phyloP scores from a whole-genome alignment of 2,888 invertebrate species.

The Lumbricus terrestris region DNA sequence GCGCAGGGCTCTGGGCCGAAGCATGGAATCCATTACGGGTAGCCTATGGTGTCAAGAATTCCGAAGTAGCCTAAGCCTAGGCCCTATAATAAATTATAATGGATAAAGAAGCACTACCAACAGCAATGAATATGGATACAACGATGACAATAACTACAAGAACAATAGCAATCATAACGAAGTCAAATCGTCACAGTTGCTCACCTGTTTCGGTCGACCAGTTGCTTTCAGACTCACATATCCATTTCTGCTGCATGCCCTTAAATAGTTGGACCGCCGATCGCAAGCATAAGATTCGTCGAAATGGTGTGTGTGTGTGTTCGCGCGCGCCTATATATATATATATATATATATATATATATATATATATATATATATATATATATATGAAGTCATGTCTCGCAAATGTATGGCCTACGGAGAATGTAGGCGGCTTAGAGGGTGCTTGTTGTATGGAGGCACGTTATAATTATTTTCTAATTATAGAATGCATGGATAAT shows the following conservation, averaged over 20 bases:
- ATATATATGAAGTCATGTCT: too few species aligned
- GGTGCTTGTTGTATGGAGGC: too few species aligned
- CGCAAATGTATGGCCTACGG: too few species aligned
- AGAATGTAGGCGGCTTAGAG: too few species aligned
- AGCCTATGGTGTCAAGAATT: too few species aligned
- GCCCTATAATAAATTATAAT: too few species aligned
- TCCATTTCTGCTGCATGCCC: background rate
- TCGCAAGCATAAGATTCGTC: background rate
- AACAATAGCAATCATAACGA: background rate
- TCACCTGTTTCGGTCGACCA: background rate
- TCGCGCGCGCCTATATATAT: background rate
- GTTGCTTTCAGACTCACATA: background rate
- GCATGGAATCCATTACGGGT: too few species aligned
- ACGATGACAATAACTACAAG: background rate
- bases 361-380: background rate
- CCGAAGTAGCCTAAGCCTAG: too few species aligned
- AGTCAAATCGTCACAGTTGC: background rate
- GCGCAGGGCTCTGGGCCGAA: too few species aligned
- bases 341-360: constrained; percentile 3
- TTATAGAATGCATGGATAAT: background rate
- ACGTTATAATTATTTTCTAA: too few species aligned
- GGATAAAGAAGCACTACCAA: too few species aligned
- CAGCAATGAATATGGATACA: too few species aligned
- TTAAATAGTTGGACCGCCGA: background rate
- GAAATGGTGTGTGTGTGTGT: background rate